Conservation (phyloP, 2,888 invertebrate species). For the Syritta pipiens region DNA sequence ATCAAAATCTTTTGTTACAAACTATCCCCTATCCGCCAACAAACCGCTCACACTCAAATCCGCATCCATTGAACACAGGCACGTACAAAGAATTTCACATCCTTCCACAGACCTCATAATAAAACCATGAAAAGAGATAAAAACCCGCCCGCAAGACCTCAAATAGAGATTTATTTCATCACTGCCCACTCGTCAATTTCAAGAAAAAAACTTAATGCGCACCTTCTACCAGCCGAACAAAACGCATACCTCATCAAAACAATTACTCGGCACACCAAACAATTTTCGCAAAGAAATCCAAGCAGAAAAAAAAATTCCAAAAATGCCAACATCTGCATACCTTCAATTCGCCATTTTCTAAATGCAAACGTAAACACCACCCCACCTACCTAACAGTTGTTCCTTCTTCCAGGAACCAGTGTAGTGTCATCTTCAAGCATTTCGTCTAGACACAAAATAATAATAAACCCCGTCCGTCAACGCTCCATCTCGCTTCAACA, state of each 20-base stretch:
- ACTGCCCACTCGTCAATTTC: no score
- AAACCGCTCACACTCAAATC: no score
- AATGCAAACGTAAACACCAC: conserved; percentile 38
- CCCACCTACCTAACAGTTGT: conserved; percentile 17
- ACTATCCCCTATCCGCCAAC: no score
- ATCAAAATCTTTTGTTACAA: no score
- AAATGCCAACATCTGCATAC: conserved; percentile 26
- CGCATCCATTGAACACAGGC: no score
- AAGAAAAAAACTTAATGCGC: no score
- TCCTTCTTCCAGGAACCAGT: conserved; percentile 33
- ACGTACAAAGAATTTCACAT: no score
- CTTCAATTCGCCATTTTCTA: conserved; percentile 37
- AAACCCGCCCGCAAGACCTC: no score
- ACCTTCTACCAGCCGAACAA: neutral
- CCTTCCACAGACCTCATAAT: no score
- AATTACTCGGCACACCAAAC: neutral
- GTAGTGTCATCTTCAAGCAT: conserved; percentile 40
- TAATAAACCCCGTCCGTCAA: conserved; percentile 51
- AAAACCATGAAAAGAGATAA: no score
- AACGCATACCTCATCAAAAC: neutral
- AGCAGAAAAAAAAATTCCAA: neutral
- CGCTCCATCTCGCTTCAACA: conserved; percentile 24
- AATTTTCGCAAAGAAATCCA: neutral
- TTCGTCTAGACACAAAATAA: conserved; percentile 67
- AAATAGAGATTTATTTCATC: no score